A percentile compares a stretch with the other conserved stretches of the same genome.
Conservation (phyloP, 2,113 vertebrate genomes). For the Corydoras maculifer region DNA sequence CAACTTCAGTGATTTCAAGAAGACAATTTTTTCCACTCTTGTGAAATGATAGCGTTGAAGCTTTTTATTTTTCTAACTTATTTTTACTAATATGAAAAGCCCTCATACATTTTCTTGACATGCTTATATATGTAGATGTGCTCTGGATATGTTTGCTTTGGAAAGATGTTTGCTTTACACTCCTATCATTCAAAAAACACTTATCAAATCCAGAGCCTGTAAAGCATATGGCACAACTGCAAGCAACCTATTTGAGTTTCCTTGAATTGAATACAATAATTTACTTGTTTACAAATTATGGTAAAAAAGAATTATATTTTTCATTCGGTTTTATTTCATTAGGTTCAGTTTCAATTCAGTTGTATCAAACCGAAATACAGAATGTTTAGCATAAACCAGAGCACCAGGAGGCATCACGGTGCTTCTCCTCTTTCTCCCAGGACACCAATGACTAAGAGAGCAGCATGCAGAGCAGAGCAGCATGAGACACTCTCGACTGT, state of each 20-base stretch:
- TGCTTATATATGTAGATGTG: too few relatives aligned
- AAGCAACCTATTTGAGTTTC: constrained; percentile 20
- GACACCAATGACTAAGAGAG: constrained; percentile 23
- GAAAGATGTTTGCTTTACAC: background rate
- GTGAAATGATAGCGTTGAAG: constrained; percentile 36
- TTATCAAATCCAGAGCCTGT: background rate
- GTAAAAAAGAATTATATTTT: constrained; percentile 51
- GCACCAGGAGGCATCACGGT: constrained; percentile 25
- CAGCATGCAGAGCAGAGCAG: constrained; percentile 36
- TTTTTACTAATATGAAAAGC: background rate
- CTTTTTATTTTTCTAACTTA: constrained; percentile 7
- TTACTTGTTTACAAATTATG: constrained; percentile 34
- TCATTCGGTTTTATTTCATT: constrained; percentile 14
- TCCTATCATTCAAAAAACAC: background rate
- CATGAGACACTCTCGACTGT: constrained; percentile 43
- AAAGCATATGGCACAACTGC: constrained; percentile 20
- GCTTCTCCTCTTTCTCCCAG: constrained; percentile 17
- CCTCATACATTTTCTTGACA: background rate
- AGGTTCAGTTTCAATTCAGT: constrained; percentile 40
- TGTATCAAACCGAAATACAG: constrained; percentile 28
- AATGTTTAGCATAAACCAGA: constrained; percentile 42
- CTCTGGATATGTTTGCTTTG: background rate
- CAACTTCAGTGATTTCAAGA: background rate
- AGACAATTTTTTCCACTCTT: constrained; percentile 8
- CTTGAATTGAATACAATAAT: constrained; percentile 1